phyloP scores from a whole-genome alignment of 37 sponge, comb jelly and placozoan genomes.

The Ianthella basta region DNA sequence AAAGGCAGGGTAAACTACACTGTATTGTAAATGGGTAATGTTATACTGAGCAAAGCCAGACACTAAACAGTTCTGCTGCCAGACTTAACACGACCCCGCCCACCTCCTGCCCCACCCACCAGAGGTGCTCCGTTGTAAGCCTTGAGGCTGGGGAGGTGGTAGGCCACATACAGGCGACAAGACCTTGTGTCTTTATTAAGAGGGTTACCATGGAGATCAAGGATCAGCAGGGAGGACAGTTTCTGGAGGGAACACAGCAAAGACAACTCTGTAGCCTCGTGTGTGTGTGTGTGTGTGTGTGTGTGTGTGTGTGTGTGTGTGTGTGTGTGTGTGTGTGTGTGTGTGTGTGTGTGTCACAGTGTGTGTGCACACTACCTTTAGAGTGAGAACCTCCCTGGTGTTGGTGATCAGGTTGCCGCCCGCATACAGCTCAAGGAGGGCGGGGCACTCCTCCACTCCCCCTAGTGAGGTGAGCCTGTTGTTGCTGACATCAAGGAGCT shows the following conservation, averaged over 20 bases:
- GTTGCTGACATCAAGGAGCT: slow-evolving; percentile 49
- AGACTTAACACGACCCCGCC: too few relatives aligned
- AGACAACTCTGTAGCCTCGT: not conserved
- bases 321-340: not conserved
- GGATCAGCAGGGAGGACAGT: slow-evolving; percentile 55
- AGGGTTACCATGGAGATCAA: slow-evolving; percentile 80
- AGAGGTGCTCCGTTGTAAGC: slow-evolving; percentile 77
- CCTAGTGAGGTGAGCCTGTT: slow-evolving; percentile 42
- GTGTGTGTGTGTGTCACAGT: not conserved
- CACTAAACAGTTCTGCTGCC: too few relatives aligned
- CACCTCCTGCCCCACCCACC: slow-evolving; percentile 47
- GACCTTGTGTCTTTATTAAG: slow-evolving; percentile 22
- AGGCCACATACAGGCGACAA: slow-evolving; percentile 70
- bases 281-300: not conserved
- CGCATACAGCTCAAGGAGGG: slow-evolving; percentile 73
- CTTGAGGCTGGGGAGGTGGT: slow-evolving; percentile 75
- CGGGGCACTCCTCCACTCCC: slow-evolving; percentile 47
- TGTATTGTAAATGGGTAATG: too few relatives aligned
- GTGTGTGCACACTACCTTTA: slow-evolving; percentile 46
- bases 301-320: too few relatives aligned
- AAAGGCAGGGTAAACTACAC: not conserved
- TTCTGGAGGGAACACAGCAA: slow-evolving; percentile 38
- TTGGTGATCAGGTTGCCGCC: slow-evolving; percentile 58
- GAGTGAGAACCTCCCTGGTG: slow-evolving; percentile 60
- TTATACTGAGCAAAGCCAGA: too few relatives aligned